phyloP scores from a whole-genome alignment of 2,113 vertebrate genomes.

The Vanacampus margaritifer region DNA sequence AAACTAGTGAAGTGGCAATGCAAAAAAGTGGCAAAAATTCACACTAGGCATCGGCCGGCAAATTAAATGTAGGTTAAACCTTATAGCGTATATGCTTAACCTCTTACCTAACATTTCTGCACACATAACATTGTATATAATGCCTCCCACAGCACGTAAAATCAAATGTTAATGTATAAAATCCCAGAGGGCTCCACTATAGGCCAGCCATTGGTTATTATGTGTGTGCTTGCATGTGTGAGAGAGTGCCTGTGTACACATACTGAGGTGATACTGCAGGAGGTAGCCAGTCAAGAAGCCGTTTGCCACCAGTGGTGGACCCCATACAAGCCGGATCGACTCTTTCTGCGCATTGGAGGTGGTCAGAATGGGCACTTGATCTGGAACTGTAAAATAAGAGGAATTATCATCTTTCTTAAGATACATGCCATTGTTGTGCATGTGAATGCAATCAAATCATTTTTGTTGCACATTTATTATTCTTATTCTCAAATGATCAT shows the following conservation, averaged over 20 bases:
- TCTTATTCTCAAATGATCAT: no score
- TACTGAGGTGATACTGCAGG: constrained; percentile 88
- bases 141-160: not conserved
- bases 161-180: constrained; percentile 8
- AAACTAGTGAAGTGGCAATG: not conserved
- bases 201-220: not conserved
- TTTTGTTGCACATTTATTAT: not conserved
- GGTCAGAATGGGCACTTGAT: constrained; percentile 79
- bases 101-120: not conserved
- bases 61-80: not conserved
- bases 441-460: not conserved
- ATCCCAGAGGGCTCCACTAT: not conserved
- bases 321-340: constrained; percentile 84
- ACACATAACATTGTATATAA: not conserved
- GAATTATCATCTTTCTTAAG: not conserved
- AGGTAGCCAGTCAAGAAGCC: constrained; percentile 84
- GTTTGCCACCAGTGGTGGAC: constrained; percentile 78
- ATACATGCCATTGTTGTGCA: not conserved
- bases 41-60: not conserved
- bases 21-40: not conserved
- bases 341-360: constrained; percentile 78
- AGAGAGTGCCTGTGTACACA: constrained; percentile 41
- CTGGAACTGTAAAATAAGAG: constrained; percentile 77
- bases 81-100: not conserved
- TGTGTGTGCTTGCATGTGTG: not conserved